Evolutionary conservation across 2,113 vertebrate species (phyloP).

Genomic region (Pedionomus torquatus): DNA sequence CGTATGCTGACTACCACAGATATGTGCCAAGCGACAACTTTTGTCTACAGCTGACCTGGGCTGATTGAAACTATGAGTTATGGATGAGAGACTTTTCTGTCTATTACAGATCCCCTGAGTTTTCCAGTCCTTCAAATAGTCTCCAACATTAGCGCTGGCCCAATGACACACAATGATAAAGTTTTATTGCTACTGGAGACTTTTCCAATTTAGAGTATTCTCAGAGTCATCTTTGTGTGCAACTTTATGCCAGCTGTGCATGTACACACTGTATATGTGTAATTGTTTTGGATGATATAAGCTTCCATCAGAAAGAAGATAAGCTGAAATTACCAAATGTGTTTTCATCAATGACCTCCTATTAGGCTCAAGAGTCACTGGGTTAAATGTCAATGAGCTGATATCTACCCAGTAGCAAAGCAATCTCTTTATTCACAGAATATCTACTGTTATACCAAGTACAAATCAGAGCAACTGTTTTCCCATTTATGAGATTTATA

Average conservation of each 20-base stretch:
- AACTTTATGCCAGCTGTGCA: not conserved
- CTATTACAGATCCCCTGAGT: not conserved
- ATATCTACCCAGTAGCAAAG: conserved; percentile 37
- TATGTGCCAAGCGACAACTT: not conserved
- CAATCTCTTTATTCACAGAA: conserved; percentile 61
- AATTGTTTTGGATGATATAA: conserved; percentile 40
- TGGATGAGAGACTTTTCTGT: not conserved
- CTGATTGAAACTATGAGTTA: not conserved
- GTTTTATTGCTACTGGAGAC: not conserved
- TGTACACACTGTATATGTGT: not conserved
- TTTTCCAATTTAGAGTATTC: conserved; percentile 17
- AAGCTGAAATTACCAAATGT: conserved; percentile 21
- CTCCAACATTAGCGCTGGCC: not conserved
- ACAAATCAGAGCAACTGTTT: conserved; percentile 55
- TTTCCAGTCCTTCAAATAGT: not conserved
- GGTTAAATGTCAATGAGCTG: conserved; percentile 68
- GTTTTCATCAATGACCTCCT: conserved; percentile 43
- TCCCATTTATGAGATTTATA: conserved; percentile 77
- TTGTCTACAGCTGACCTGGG: not conserved
- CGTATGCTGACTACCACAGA: not conserved
- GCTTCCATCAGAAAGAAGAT: conserved; percentile 37
- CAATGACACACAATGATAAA: conserved; percentile 17
- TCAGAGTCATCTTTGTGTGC: not conserved
- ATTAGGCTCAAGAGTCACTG: conserved; percentile 31
- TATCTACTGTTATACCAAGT: conserved; percentile 40